phyloP scores from a whole-genome alignment of 1,140 invertebrate species.

The Aphelinus certus region DNA sequence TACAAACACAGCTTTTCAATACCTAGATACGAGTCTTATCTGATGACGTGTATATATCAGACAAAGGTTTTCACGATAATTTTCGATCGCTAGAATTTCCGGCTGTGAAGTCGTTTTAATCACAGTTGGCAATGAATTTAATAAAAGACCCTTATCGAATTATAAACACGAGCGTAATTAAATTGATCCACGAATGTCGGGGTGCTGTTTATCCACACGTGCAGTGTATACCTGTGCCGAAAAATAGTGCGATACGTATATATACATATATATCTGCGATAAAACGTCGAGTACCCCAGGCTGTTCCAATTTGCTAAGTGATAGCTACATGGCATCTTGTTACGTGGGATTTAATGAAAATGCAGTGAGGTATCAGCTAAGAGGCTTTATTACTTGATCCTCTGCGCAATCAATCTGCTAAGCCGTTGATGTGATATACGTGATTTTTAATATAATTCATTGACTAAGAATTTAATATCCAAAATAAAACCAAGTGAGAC shows the following conservation, averaged over 20 bases:
- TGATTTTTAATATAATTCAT: too few relatives aligned
- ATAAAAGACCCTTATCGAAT: constrained; percentile 13
- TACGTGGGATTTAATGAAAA: constrained; percentile 20
- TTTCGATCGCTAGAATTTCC: background rate
- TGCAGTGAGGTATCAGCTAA: background rate
- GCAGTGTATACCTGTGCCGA: background rate
- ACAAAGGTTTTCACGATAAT: too few relatives aligned
- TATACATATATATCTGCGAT: background rate
- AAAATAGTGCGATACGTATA: constrained; percentile 3
- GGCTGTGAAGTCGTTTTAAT: constrained; percentile 1
- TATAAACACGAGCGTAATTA: constrained; percentile 20
- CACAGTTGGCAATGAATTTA: background rate
- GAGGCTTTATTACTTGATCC: constrained; percentile 4
- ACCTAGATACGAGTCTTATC: too few relatives aligned
- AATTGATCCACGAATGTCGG: constrained; percentile 7
- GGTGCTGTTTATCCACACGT: constrained; percentile 1
- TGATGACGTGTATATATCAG: too few relatives aligned
- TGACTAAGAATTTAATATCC: too few relatives aligned
- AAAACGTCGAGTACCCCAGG: background rate
- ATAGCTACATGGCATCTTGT: constrained; percentile 7
- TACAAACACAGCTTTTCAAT: too few relatives aligned
- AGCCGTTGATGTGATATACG: too few relatives aligned
- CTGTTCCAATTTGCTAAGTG: constrained; percentile 13
- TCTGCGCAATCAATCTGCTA: background rate
- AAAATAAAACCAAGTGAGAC: too few relatives aligned